Conservation (phyloP, 1,140 invertebrate species). For the Brachionus paranguensis region DNA sequence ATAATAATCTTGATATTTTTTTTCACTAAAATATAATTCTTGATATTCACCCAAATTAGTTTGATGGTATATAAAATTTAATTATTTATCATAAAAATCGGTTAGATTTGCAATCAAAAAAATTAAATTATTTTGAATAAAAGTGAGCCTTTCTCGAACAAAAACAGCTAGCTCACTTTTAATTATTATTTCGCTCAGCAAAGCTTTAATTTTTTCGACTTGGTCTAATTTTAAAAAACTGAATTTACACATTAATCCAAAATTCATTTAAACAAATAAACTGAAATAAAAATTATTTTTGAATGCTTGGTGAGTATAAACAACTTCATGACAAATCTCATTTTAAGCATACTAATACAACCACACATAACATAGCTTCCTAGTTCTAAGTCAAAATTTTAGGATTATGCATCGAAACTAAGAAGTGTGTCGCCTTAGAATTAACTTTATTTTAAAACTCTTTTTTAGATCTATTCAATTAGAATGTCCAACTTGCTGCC, state of each 20-base stretch:
- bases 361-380: background rate
- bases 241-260: background rate
- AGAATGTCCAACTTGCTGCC: conserved; percentile 28
- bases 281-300: conserved; percentile 6
- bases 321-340: background rate
- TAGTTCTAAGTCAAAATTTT: background rate
- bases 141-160: background rate
- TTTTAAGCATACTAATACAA: background rate
- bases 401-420: background rate
- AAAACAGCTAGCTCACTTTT: background rate
- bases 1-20: too few relatives aligned
- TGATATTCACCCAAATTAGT: too few relatives aligned
- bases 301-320: background rate
- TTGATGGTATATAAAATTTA: too few relatives aligned
- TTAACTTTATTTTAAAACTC: too few relatives aligned
- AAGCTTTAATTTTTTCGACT: background rate
- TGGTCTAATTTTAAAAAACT: background rate
- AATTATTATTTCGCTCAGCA: background rate
- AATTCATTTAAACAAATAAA: background rate
- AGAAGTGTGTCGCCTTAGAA: background rate
- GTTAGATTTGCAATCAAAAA: background rate
- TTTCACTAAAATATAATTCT: too few relatives aligned
- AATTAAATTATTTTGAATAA: background rate
- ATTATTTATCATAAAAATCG: background rate
- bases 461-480: background rate